Conservation (phyloP, 2,113 vertebrate species). For the Smithornis capensis region DNA sequence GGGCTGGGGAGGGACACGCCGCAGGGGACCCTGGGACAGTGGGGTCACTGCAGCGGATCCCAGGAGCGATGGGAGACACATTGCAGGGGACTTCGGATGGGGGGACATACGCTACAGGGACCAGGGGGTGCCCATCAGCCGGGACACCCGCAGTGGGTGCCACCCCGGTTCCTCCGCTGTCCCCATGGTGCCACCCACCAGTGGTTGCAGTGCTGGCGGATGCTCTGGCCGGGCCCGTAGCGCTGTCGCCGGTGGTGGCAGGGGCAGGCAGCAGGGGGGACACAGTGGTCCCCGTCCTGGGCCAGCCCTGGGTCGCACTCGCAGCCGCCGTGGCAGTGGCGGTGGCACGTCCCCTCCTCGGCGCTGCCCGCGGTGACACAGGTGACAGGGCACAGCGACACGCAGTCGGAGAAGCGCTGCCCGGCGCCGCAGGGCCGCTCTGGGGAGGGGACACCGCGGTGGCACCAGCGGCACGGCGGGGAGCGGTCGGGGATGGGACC, state of each 20-base stretch:
- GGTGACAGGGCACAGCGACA: slow-evolving; percentile 83
- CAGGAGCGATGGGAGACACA: not conserved
- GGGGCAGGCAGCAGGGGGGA: slow-evolving; percentile 77
- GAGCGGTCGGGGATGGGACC: not conserved
- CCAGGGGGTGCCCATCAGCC: not conserved
- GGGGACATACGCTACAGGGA: not conserved
- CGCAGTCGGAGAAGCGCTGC: slow-evolving; percentile 84
- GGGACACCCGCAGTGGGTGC: not conserved
- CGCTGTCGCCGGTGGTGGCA: slow-evolving; percentile 81
- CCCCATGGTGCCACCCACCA: slow-evolving; percentile 70
- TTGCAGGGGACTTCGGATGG: not conserved
- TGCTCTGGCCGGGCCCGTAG: slow-evolving; percentile 75
- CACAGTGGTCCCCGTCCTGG: slow-evolving; percentile 73
- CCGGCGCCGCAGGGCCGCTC: slow-evolving; percentile 76
- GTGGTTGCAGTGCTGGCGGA: slow-evolving; percentile 83
- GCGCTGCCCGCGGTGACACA: slow-evolving; percentile 68
- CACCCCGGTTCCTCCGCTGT: not conserved
- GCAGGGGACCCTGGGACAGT: too few species aligned
- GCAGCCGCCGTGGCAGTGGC: slow-evolving; percentile 87
- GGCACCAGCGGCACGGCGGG: not conserved
- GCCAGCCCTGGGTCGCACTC: slow-evolving; percentile 80
- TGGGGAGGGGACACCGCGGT: not conserved
- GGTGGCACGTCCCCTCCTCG: slow-evolving; percentile 66
- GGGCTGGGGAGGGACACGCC: too few species aligned
- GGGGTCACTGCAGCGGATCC: too few species aligned